A percentile compares a stretch with the other conserved stretches of the same genome.
These are phyloP conservation scores for Megaustenia siamemsis DNA, from an alignment of 2,888 invertebrate genomes.

Conservation along the genomic window DNA sequence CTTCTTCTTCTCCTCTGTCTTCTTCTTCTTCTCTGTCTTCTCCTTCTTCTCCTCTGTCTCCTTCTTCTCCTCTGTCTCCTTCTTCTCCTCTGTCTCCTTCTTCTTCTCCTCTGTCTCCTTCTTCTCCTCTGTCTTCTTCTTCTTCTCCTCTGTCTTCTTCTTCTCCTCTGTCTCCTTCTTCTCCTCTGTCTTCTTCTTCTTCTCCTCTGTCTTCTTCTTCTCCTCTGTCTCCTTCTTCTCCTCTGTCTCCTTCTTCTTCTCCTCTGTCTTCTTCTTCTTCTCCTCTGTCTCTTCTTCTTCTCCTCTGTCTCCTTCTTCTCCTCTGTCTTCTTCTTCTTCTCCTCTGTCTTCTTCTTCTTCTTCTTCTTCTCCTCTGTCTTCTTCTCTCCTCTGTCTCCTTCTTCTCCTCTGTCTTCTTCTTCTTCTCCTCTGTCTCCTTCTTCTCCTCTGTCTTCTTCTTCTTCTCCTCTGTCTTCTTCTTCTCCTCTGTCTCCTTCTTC, in stretches of 20 bases:
- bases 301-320: not conserved
- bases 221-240: not conserved
- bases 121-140: not conserved
- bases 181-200: not conserved
- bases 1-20: not conserved
- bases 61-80: too few relatives aligned
- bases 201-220: not conserved
- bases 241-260: not conserved
- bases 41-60: not conserved
- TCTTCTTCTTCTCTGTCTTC: too few relatives aligned
- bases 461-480: too few relatives aligned
- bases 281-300: not conserved
- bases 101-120: not conserved
- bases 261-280: not conserved
- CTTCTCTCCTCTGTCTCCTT: not conserved
- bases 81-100: too few relatives aligned
- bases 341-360: not conserved
- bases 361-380: slow-evolving; percentile 1
- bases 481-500: too few relatives aligned
- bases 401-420: not conserved
- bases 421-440: not conserved
- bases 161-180: not conserved
- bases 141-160: not conserved
- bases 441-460: too few relatives aligned
- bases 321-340: not conserved